Base-by-base conservation (phyloP, 1,140 invertebrate genomes). In the Musca domestica region DNA sequence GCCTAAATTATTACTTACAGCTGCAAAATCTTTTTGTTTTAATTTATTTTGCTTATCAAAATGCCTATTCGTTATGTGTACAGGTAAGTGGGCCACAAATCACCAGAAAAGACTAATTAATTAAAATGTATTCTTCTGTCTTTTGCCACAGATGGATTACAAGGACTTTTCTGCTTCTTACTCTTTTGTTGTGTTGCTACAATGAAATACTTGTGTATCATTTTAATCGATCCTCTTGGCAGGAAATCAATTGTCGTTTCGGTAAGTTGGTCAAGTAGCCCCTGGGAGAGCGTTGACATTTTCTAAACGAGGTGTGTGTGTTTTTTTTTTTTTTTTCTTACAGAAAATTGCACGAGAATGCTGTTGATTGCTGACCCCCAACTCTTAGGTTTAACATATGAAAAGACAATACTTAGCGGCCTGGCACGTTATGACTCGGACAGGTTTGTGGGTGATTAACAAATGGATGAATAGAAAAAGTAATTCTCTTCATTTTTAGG, bases 291-390 rank as follows among this genome's bases (percentile, higher is more conserved):
- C n/a, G n/a, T n/a, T 63, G 17, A 47, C 10, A 34, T 19, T 49
- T 67, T 48, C 15, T 48, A 20, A 47, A 17, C 23, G 47, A 58
- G n/a, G 48, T 58, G 12, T 54, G n/a, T n/a, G 4, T 56, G 19
- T 15, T 25, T 23, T n/a, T 52, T 52, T n/a, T 71, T n/a, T 71
- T 41, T 12, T 12, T 10, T n/a, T 34, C 48, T 41, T 71, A 65
- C 34, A 81, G 73, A 77, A 2, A 84, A 86, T 54, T 92, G 91
- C 75, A 86, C 88, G 1, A 87, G 86, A 70, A 84, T 96, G 41
- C 81, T 98, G 20, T 84, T 97, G 25, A 91, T 96, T 49, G 92
- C 94, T n/a, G 95, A 98, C 84, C 94, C 95, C 22, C 95, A 97
- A 83, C 89, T 97, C 70, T 87, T 95, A 71, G 95, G 94, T 2